Base-by-base conservation (phyloP, 2,113 vertebrate species). In the Megaceryle maxima region DNA sequence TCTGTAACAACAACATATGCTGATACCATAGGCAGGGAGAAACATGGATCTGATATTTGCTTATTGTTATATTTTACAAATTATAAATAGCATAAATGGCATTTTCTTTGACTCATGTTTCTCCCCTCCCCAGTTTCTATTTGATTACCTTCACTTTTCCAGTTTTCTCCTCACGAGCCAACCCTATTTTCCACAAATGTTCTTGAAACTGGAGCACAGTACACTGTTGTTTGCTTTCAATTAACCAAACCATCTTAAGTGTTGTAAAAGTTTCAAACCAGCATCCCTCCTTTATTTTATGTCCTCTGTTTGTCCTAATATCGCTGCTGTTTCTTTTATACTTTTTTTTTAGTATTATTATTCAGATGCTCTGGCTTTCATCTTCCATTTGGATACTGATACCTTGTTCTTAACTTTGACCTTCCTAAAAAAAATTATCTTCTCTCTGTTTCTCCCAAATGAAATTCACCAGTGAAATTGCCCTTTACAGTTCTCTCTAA, bases 291-390 rank as follows among this genome's bases (percentile, higher is more conserved):
- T 81, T 84, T 74, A 6, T 57, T 68, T 12, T 50, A 26, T n/a
- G 28, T 44, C 17, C 18, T 11, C 16, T 16, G 3, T 29, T 13
- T 43, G 20, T 51, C 24, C 6, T 22, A 29, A 70, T 6, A 56
- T 46, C 57, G 33, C 33, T 48, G 9, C 9, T 81, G 1, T 55
- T 94, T 70, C 25, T 59, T 74, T 31, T 28, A 4, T 16, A 24
- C 1, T 2, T 37, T 5, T 2, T 37, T 5, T 59, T 7, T 51
- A 48, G 53, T 29, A 16, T 31, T 6, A 7, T 39, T 16, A 3
- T 29, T 69, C 7, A 24, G 19, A 3, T 72, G 6, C 8, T 81
- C 44, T 56, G 16, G 22, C 26, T 72, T 88, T 51, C 9, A 33
- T 25, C 26, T 62, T 77, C 6, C 2, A 1, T 72, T 86, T 83